A percentile compares a stretch with the other conserved stretches of the same genome.
Conservation (phyloP, 2,888 invertebrate genomes). For the Ditylenchus weischeri region DNA sequence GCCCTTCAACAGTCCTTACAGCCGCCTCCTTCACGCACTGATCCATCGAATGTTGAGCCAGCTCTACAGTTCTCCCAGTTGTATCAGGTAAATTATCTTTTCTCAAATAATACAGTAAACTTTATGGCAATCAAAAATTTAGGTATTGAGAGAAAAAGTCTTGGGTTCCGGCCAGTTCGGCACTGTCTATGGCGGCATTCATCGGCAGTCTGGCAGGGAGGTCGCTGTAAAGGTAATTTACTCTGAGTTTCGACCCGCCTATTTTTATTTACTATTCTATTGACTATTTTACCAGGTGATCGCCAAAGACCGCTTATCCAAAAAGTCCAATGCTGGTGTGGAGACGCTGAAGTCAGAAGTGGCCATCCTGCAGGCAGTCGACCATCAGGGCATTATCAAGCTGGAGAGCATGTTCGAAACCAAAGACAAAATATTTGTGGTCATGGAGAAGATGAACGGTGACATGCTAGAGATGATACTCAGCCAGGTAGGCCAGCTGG, state of each 20-base stretch:
- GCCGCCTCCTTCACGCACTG: constrained; percentile 44
- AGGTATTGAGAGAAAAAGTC: constrained; percentile 79
- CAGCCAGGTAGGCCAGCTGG: constrained; percentile 24
- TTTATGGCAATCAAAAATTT: not conserved
- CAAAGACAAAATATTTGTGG: constrained; percentile 92
- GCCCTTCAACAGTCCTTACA: constrained; percentile 43
- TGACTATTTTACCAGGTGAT: constrained; percentile 41
- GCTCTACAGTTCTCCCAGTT: constrained; percentile 55
- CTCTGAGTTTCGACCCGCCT: not conserved
- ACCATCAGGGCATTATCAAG: constrained; percentile 69
- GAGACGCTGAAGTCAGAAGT: constrained; percentile 57
- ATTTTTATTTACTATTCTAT: not conserved
- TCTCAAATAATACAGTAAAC: not conserved
- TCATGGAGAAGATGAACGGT: constrained; percentile 97
- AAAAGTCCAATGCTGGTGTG: constrained; percentile 43
- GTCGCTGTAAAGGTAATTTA: constrained; percentile 55
- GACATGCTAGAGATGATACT: constrained; percentile 79
- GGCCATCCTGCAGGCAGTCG: constrained; percentile 53
- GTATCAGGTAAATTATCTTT: constrained; percentile 44
- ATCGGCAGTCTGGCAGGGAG: constrained; percentile 52
- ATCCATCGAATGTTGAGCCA: constrained; percentile 48
- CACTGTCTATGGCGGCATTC: constrained; percentile 85
- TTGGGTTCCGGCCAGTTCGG: constrained; percentile 98
- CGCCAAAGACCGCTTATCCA: constrained; percentile 56
- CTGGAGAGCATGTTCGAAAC: constrained; percentile 98